These are phyloP conservation scores for Todus mexicanus DNA, from an alignment of 2,797 vertebrate genomes.

Conservation along the genomic window DNA sequence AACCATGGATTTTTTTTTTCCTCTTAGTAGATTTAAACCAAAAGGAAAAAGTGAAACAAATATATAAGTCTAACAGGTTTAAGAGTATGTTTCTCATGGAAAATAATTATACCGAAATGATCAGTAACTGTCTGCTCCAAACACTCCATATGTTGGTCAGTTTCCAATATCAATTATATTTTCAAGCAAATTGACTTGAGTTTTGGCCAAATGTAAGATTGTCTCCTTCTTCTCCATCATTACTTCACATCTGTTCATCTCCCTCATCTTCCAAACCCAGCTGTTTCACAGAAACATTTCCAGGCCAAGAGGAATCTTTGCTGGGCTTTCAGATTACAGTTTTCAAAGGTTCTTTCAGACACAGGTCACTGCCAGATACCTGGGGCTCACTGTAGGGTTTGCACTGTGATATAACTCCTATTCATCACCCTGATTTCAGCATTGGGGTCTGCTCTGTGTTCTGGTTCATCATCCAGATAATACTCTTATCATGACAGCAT, in stretches of 20 bases:
- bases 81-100: background rate
- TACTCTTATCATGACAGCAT: background rate
- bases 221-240: background rate
- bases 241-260: background rate
- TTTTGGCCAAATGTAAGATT: background rate
- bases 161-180: background rate
- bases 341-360: background rate
- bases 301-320: background rate
- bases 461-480: background rate
- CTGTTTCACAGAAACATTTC: background rate
- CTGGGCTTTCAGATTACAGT: background rate
- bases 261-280: background rate
- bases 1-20: background rate
- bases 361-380: background rate
- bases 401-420: background rate
- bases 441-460: background rate
- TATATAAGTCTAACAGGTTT: background rate
- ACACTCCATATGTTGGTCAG: background rate
- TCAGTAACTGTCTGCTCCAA: background rate
- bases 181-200: background rate
- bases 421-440: background rate
- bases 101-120: background rate
- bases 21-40: background rate
- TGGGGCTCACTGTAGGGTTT: background rate
- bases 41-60: background rate